Conservation (phyloP, 2,797 vertebrate species). For the Nyctibius grandis region DNA sequence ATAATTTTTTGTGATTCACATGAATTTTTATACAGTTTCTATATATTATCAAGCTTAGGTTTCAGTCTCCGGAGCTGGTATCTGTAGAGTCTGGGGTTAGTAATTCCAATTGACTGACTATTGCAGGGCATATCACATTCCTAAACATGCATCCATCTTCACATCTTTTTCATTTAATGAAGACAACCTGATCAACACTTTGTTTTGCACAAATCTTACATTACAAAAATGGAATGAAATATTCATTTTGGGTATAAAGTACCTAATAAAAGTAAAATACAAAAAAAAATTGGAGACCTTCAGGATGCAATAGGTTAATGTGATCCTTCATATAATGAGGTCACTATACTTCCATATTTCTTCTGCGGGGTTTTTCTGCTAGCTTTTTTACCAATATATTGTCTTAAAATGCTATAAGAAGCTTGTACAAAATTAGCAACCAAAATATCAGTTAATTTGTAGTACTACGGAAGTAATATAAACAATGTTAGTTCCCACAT, state of each 20-base stretch:
- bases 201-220: not conserved
- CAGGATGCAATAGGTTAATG: not conserved
- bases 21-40: not conserved
- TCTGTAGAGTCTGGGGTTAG: not conserved
- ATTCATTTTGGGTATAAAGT: not conserved
- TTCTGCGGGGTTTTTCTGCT: not conserved
- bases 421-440: not conserved
- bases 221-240: not conserved
- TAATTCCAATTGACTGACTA: not conserved
- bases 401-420: not conserved
- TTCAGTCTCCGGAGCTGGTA: not conserved
- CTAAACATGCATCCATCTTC: not conserved
- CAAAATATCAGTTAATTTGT: not conserved
- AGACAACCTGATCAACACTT: not conserved
- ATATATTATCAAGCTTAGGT: not conserved
- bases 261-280: not conserved
- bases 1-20: not conserved
- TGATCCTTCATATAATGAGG: not conserved
- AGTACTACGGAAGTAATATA: not conserved
- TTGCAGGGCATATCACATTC: not conserved
- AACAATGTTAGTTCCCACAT: not conserved
- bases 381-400: not conserved
- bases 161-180: not conserved
- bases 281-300: not conserved
- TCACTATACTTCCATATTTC: not conserved